Evolutionary conservation across 1,140 invertebrate species (phyloP).

Genomic region (Hyphantria cunea): DNA sequence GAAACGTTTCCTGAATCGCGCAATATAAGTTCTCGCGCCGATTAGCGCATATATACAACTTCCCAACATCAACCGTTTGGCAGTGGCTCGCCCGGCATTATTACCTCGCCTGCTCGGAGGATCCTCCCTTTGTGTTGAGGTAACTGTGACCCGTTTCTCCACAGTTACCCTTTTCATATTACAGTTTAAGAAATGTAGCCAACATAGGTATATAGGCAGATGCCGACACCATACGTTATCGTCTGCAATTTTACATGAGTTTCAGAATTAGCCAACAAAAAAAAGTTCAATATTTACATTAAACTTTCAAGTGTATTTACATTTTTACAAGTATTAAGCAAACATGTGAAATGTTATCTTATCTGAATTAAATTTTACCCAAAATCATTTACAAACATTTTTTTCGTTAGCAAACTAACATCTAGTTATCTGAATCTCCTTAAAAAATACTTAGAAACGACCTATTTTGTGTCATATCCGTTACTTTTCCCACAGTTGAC

Average conservation of each 20-base stretch:
- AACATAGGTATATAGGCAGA: too few relatives aligned
- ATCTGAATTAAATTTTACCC: conserved; percentile 17
- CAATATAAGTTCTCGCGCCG: too few relatives aligned
- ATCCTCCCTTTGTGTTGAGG: too few relatives aligned
- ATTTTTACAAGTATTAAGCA: conserved; percentile 23
- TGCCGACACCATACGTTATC: too few relatives aligned
- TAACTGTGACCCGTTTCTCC: too few relatives aligned
- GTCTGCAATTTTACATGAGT: neutral
- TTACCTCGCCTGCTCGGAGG: too few relatives aligned
- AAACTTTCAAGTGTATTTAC: conserved; percentile 22
- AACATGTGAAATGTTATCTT: conserved; percentile 15
- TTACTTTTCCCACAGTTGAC: conserved; percentile 36
- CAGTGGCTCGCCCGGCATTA: too few relatives aligned
- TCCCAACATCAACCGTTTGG: too few relatives aligned
- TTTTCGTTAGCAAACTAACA: conserved; percentile 2
- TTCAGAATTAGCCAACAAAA: neutral
- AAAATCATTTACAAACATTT: conserved; percentile 19
- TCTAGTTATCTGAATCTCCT: neutral
- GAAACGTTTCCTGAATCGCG: too few relatives aligned
- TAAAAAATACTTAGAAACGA: neutral
- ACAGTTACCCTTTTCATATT: too few relatives aligned
- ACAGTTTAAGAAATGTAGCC: too few relatives aligned
- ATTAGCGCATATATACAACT: too few relatives aligned
- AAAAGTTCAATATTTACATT: neutral
- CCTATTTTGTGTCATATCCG: conserved; percentile 17